A percentile compares a stretch with the other conserved stretches of the same genome.
Evolutionary conservation across 2,888 invertebrate genomes (phyloP).

Genomic region (Cephus sareptanus): DNA sequence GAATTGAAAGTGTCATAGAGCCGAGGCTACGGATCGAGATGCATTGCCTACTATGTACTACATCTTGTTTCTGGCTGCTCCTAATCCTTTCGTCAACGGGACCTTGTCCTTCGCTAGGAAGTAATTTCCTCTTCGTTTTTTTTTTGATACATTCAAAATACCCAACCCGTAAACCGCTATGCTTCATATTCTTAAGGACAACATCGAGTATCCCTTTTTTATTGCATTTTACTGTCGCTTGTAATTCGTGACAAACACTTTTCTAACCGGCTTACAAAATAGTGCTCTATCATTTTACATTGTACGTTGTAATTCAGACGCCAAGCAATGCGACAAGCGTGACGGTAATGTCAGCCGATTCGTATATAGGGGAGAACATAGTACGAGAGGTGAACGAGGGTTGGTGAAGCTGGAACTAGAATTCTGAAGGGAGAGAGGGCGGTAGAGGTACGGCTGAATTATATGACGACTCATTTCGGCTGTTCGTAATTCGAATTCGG

Average conservation of each 20-base stretch:
- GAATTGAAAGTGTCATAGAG: constrained; percentile 27
- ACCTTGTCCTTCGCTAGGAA: neutral
- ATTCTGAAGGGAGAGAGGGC: neutral
- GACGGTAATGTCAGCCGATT: neutral
- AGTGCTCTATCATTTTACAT: neutral
- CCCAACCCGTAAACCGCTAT: neutral
- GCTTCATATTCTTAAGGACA: neutral
- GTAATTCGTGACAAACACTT: neutral
- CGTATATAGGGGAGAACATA: neutral
- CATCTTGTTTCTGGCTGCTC: neutral
- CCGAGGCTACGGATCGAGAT: neutral
- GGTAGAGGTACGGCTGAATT: constrained; percentile 36
- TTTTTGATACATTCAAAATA: neutral
- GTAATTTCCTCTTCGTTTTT: neutral
- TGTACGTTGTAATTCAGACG: neutral
- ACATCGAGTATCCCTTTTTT: neutral
- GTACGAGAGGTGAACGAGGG: neutral
- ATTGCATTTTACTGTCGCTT: neutral
- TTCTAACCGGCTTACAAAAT: neutral
- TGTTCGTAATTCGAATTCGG: constrained; percentile 54
- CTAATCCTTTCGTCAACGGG: neutral
- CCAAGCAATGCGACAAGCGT: neutral
- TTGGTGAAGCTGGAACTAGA: neutral
- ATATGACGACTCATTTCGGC: constrained; percentile 53
- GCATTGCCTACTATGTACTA: neutral